phyloP scores from a whole-genome alignment of 1,140 invertebrate species.

The Drusus annulatus region DNA sequence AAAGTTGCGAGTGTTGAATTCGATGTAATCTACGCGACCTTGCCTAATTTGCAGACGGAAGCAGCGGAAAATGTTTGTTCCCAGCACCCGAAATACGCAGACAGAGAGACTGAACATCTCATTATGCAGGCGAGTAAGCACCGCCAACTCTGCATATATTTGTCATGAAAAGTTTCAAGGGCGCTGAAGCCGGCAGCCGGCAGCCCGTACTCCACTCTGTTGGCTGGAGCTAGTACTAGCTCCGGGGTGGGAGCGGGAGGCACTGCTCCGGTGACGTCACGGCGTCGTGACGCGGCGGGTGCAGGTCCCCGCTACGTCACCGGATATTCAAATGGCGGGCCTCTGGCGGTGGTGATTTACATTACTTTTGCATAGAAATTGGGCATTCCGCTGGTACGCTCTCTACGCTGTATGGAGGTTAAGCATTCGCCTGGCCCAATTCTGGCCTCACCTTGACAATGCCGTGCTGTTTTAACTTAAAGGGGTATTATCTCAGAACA shows the following conservation, averaged over 20 bases:
- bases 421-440: not conserved
- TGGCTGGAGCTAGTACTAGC: not conserved
- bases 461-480: too few relatives aligned
- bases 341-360: constrained; percentile 29
- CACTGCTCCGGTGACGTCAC: constrained; percentile 16
- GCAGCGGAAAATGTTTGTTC: not conserved
- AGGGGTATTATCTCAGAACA: too few relatives aligned
- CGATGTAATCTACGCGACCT: not conserved
- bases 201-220: not conserved
- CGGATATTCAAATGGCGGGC: constrained; percentile 3
- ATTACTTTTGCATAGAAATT: constrained; percentile 30
- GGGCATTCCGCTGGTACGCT: not conserved
- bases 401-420: not conserved
- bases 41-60: not conserved
- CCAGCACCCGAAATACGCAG: not conserved
- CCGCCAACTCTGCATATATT: constrained; percentile 31
- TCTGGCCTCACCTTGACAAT: too few relatives aligned
- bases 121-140: constrained; percentile 27
- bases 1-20: too few relatives aligned
- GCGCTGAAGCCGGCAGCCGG: not conserved
- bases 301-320: constrained; percentile 5
- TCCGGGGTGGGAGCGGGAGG: not conserved
- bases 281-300: constrained; percentile 20
- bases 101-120: not conserved
- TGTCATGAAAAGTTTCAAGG: constrained; percentile 36